Base-by-base conservation (phyloP, 2,888 invertebrate genomes). In the Urechis unicinctus region DNA sequence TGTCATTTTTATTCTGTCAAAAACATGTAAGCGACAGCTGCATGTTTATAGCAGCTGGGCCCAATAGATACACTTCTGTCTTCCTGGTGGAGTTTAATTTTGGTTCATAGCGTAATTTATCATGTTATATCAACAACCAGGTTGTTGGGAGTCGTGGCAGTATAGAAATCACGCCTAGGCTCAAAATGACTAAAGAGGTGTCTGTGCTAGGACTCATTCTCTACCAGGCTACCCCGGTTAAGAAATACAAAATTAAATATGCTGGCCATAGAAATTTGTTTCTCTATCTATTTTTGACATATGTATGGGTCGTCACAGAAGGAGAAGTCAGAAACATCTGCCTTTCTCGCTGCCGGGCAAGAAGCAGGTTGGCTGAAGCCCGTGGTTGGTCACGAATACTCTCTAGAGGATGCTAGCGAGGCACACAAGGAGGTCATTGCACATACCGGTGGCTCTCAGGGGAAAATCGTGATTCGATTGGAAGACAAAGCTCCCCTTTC, bases 401-500 rank as follows among this genome's bases (percentile, higher is more conserved):
- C 68, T 5, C 61, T 81, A 50, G 74, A 72, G 1, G 68, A 80
- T 36, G 79, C 75, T 25, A 63, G 69, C 6, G 59, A 71, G 48
- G 80, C 80, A 17, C 81, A 82, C 56, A 57, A 70, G 42, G 78
- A 80, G 50, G 70, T 81, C 56, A 79, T 81, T 46, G 68, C 75
- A 52, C 72, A 71, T 31, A 62, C 65, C 6, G 41, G 42, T 21
- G 70, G 71, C 9, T 54, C 69, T 13, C 58, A 56, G 6, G 75
- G 75, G 4, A 71, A 72, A 51, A 65, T 75, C 3, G 64, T 75
- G n/a, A 53, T 74, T 36, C 17, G 36, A 13, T 9, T 36, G 36
- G 36, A 36, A 36, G 36, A 9, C 17, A 17, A 36, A 36, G 36
- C 9, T 13, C 36, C 17, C 9, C 9, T 13, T 36, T 36, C 36